Conservation (phyloP, 2,113 vertebrate genomes). For the Channa argus region DNA sequence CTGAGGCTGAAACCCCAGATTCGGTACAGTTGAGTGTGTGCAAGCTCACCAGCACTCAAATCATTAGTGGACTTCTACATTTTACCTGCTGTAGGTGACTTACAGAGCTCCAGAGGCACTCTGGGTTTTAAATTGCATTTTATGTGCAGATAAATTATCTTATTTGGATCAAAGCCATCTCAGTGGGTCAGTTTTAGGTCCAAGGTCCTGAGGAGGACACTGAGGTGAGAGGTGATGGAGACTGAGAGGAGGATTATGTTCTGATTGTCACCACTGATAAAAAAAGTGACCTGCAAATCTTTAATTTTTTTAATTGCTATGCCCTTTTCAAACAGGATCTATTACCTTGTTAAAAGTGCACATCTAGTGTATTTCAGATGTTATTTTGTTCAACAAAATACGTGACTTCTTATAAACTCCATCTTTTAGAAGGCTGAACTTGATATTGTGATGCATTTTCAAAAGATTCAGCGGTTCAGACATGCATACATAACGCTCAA, state of each 20-base stretch:
- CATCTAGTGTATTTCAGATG: too few species aligned
- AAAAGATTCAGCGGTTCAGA: not conserved
- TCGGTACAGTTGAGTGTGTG: not conserved
- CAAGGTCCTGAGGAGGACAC: conserved; percentile 29
- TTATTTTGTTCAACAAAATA: too few species aligned
- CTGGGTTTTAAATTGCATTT: conserved; percentile 29
- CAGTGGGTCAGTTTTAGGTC: conserved; percentile 23
- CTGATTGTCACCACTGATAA: conserved; percentile 7
- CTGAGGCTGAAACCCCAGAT: conserved; percentile 27
- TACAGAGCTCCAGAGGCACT: conserved; percentile 10
- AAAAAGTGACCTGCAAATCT: not conserved
- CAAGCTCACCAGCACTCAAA: conserved; percentile 21
- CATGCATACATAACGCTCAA: conserved; percentile 8
- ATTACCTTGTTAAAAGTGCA: too few species aligned
- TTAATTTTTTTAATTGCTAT: not conserved
- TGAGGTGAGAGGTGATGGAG: conserved; percentile 23
- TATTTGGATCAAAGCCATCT: conserved; percentile 23
- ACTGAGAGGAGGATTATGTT: conserved; percentile 18
- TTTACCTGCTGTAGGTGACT: conserved; percentile 23
- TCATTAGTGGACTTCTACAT: conserved; percentile 44
- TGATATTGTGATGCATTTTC: not conserved
- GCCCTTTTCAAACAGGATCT: not conserved
- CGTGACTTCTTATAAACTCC: conserved; percentile 16
- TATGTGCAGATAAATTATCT: conserved; percentile 28
- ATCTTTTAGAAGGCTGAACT: conserved; percentile 35